Evolutionary conservation across 2,113 vertebrate genomes (phyloP), one percentile per base, ranked within the genome.

Genomic region (Aythya baeri): DNA sequence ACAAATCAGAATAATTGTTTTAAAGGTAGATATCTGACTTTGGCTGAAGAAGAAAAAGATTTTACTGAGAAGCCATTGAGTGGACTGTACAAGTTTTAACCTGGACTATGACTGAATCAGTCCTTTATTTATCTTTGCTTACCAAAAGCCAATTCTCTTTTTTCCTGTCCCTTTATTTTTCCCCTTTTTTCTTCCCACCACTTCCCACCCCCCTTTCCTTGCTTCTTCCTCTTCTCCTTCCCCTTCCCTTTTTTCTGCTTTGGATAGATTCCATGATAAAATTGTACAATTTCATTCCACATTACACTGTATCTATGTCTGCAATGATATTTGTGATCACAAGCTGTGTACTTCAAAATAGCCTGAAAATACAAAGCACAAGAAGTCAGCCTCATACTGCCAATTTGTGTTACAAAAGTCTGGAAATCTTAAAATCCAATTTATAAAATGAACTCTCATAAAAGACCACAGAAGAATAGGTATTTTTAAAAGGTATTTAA

Each of bases 391-490:
- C 16, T 75, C 7, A 76, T 6, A 13, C 20, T 73, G 23, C 2
- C 13, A 68, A 34, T n/a, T 72, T 57, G 31, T 32, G 13, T 8
- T 27, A 6, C 65, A 29, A 32, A 91, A 79, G 38, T 74, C 38
- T 73, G 44, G 3, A 77, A 76, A 74, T 7, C 23, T 59, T 66
- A 77, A 86, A 83, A 61, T 52, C 9, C 23, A 59, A 2, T 2
- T 83, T 29, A 58, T 2, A 73, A 36, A 89, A 79, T 21, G 10
- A 87, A 55, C 27, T 75, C 2, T 26, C 5, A 9, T 17, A 50
- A 58, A 68, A 25, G 0, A 0, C 3, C 27, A 43, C 11, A 66
- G 46, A 8, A 61, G 18, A 38, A 1, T 1, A 31, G 3, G 3
- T 66, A 61, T 49, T 83, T 57, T 23, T 26, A 32, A 61, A 83